Percentiles rank a stretch among this genome's conserved stretches.
These are phyloP conservation scores for Tetramorium bicarinatum DNA, from an alignment of 2,888 invertebrate genomes.

Conservation along the genomic window DNA sequence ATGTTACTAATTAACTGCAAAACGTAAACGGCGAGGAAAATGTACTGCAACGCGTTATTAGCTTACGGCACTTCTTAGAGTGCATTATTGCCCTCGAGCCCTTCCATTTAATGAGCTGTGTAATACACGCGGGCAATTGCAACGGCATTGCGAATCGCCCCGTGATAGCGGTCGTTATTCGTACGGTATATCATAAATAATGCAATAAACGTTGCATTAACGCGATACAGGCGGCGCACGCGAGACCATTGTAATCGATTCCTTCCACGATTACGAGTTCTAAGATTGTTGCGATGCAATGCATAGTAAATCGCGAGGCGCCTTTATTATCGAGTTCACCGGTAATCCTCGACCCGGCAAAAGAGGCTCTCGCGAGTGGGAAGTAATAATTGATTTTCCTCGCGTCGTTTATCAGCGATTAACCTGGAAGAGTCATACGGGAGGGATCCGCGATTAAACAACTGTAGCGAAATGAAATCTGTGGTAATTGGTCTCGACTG, in stretches of 20 bases:
- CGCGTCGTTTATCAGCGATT: conserved; percentile 45
- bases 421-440: conserved; percentile 7
- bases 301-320: conserved; percentile 27
- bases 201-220: conserved; percentile 41
- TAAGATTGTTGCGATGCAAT: conserved; percentile 22
- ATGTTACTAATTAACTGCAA: conserved; percentile 23
- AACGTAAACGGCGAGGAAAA: conserved; percentile 9
- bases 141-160: conserved; percentile 30
- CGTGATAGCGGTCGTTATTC: conserved; percentile 30
- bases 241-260: conserved; percentile 48
- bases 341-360: not conserved
- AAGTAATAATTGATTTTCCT: conserved; percentile 32
- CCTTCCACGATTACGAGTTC: conserved; percentile 14
- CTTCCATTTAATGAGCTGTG: conserved; percentile 24
- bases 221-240: conserved; percentile 27
- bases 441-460: conserved; percentile 34
- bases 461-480: conserved; percentile 41
- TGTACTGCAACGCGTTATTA: conserved; percentile 19
- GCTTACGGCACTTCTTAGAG: not conserved
- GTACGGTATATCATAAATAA: conserved; percentile 39
- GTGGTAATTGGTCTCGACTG: conserved; percentile 47
- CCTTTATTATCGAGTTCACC: conserved; percentile 24
- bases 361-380: no score
- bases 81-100: conserved; percentile 14
- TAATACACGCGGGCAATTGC: conserved; percentile 6